These are phyloP conservation scores for Heliopora coerulea DNA, from an alignment of 92 coral and sea anemone genomes.

Conservation along the genomic window DNA sequence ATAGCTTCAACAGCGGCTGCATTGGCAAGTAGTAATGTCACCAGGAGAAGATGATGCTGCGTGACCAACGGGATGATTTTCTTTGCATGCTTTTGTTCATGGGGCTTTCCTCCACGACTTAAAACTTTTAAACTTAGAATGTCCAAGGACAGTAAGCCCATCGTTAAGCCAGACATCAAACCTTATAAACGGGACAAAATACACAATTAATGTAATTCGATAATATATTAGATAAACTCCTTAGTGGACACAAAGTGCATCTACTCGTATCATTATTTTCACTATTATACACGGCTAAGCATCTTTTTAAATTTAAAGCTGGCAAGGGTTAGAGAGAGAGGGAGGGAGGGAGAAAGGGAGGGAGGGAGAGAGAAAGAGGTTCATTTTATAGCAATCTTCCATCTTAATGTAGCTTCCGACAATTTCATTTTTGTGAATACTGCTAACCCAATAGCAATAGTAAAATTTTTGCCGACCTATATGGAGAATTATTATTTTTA, in stretches of 20 bases:
- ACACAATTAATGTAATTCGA: neutral
- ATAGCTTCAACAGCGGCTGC: slow-evolving; percentile 95
- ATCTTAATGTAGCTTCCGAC: no score
- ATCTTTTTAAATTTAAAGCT: no score
- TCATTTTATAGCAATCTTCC: no score
- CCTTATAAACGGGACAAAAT: slow-evolving; percentile 47
- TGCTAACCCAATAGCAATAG: no score
- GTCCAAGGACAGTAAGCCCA: slow-evolving; percentile 93
- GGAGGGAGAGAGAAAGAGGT: no score
- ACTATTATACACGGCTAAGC: no score
- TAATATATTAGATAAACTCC: neutral
- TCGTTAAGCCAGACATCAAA: slow-evolving; percentile 91
- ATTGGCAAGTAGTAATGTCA: slow-evolving; percentile 85
- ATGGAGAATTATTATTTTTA: no score
- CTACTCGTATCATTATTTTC: no score
- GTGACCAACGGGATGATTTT: slow-evolving; percentile 87
- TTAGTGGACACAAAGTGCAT: neutral
- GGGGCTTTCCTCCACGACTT: slow-evolving; percentile 85
- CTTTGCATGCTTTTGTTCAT: slow-evolving; percentile 71
- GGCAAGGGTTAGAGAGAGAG: no score
- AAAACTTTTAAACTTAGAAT: slow-evolving; percentile 91
- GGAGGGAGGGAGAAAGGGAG: no score
- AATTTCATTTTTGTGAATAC: no score
- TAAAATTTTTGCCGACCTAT: no score
- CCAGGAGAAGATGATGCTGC: slow-evolving; percentile 82